phyloP scores from a whole-genome alignment of 1,140 invertebrate species.

The Tetramorium simillimum region DNA sequence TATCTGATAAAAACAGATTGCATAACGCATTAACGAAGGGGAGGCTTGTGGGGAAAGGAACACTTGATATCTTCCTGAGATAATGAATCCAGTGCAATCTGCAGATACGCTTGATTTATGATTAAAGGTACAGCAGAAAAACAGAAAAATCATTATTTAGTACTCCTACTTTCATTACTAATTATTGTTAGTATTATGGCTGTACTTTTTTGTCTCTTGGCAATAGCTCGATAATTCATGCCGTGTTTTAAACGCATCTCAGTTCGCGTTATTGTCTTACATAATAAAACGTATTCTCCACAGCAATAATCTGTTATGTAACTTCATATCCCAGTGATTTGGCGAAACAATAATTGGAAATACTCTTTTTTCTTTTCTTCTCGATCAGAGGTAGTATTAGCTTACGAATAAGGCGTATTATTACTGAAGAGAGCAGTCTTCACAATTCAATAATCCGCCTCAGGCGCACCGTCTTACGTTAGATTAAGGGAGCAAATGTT shows the following conservation, averaged over 20 bases:
- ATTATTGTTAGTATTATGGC: not conserved
- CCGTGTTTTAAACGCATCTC: not conserved
- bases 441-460: constrained; percentile 53
- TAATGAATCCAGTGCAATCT: not conserved
- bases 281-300: not conserved
- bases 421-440: constrained; percentile 27
- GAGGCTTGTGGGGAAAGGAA: not conserved
- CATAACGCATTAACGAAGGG: not conserved
- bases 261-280: not conserved
- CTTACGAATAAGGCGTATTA: constrained; percentile 32
- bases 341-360: not conserved
- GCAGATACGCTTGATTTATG: not conserved
- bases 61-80: not conserved
- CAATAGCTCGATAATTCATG: not conserved
- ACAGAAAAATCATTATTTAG: not conserved
- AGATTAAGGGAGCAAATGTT: constrained; percentile 55
- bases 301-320: not conserved
- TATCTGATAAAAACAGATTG: constrained; percentile 26
- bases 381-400: not conserved
- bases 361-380: not conserved
- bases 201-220: not conserved
- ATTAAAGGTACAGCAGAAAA: not conserved
- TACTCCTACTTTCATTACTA: not conserved
- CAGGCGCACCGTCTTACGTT: constrained; percentile 45
- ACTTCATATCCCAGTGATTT: not conserved